phyloP scores from a whole-genome alignment of 2,888 invertebrate genomes.

The Agriopis aurantiaria region DNA sequence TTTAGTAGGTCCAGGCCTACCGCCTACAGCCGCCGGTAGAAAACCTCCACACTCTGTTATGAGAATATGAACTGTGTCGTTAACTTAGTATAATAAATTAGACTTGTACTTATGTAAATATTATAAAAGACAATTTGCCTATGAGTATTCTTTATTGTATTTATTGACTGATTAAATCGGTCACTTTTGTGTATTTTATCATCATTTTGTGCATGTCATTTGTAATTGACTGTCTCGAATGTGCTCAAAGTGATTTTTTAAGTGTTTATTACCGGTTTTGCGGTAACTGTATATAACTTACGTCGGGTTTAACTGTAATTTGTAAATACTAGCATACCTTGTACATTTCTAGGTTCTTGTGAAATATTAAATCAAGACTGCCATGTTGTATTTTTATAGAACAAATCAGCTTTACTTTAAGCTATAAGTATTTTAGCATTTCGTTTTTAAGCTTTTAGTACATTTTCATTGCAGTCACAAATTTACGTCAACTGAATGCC shows the following conservation, averaged over 20 bases:
- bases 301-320: slow-evolving; percentile 79
- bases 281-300: slow-evolving; percentile 84
- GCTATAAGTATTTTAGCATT: slow-evolving; percentile 76
- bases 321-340: slow-evolving; percentile 75
- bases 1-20: slow-evolving; percentile 89
- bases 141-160: slow-evolving; percentile 81
- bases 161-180: slow-evolving; percentile 84
- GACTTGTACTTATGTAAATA: slow-evolving; percentile 73
- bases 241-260: slow-evolving; percentile 84
- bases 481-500: slow-evolving; percentile 39
- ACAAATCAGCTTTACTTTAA: slow-evolving; percentile 82
- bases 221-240: slow-evolving; percentile 69
- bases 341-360: slow-evolving; percentile 77
- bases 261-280: slow-evolving; percentile 86
- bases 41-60: slow-evolving; percentile 82
- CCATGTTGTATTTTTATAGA: slow-evolving; percentile 80
- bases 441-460: slow-evolving; percentile 33
- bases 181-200: slow-evolving; percentile 58
- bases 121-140: slow-evolving; percentile 74
- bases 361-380: slow-evolving; percentile 82
- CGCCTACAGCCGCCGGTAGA: slow-evolving; percentile 75
- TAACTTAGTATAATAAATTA: slow-evolving; percentile 47
- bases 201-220: slow-evolving; percentile 82
- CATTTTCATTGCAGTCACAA: slow-evolving; percentile 53
- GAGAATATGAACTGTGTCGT: slow-evolving; percentile 75